Evolutionary conservation across 1,140 invertebrate genomes (phyloP).

Genomic region (Drosophila arizonae): DNA sequence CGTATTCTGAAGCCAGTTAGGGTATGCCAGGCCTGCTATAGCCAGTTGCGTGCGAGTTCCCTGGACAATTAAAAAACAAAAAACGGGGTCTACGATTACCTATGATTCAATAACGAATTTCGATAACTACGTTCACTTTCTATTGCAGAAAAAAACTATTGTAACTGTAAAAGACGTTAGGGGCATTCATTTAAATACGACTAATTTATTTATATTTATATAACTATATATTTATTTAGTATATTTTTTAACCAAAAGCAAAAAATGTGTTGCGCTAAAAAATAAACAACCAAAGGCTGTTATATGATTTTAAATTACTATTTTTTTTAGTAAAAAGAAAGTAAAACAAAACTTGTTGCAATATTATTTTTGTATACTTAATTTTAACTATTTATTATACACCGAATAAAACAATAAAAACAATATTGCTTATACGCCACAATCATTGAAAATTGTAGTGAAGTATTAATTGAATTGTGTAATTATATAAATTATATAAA

Average conservation of each 20-base stretch:
- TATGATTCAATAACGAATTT: conserved; percentile 16
- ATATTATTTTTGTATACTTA: conserved; percentile 64
- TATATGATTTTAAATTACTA: conserved; percentile 68
- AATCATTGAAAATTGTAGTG: conserved; percentile 65
- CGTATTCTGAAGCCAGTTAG: conserved; percentile 95
- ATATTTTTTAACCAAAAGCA: conserved; percentile 55
- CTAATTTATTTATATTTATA: conserved; percentile 38
- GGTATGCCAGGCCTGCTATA: conserved; percentile 94
- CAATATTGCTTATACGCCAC: conserved; percentile 47
- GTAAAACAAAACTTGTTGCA: conserved; percentile 51
- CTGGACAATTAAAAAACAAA: conserved; percentile 67
- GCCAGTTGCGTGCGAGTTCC: conserved; percentile 68
- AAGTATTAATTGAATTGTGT: conserved; percentile 42
- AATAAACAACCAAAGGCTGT: conserved; percentile 70
- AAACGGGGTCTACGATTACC: neutral
- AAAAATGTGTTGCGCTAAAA: conserved; percentile 48
- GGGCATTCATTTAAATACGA: conserved; percentile 49
- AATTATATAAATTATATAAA: conserved; percentile 38
- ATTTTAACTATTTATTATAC: conserved; percentile 63
- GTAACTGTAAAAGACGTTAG: conserved; percentile 50
- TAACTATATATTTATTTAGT: conserved; percentile 41
- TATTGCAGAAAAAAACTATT: neutral
- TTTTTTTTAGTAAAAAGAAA: conserved; percentile 32
- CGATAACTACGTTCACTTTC: conserved; percentile 35
- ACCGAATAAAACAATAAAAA: conserved; percentile 53